Evolutionary conservation across 1,140 invertebrate genomes (phyloP).

Genomic region (Papilio glaucus): DNA sequence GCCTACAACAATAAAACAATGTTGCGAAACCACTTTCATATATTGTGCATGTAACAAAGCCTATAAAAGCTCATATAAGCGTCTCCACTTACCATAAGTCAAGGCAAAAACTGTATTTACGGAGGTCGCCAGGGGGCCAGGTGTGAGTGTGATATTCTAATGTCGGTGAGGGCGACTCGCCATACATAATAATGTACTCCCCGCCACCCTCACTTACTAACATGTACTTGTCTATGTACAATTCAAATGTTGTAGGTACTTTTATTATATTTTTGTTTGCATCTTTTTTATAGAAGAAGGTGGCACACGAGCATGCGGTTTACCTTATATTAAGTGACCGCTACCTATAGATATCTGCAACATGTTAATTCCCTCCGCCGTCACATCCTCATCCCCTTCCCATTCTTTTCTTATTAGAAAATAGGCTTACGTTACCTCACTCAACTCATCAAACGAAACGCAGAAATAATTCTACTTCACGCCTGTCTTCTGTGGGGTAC

Average conservation of each 20-base stretch:
- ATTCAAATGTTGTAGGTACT: conserved; percentile 27
- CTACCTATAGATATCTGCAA: too few species aligned
- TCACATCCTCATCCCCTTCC: too few species aligned
- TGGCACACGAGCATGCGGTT: too few species aligned
- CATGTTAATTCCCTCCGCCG: too few species aligned
- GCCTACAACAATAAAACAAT: conserved; percentile 8
- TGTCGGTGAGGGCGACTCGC: conserved; percentile 66
- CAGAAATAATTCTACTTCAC: too few species aligned
- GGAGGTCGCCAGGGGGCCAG: conserved; percentile 54
- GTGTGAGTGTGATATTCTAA: conserved; percentile 75
- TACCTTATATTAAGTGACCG: too few species aligned
- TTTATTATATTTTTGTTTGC: not conserved
- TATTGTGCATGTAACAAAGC: conserved; percentile 30
- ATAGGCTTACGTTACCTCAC: too few species aligned
- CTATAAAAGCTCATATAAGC: conserved; percentile 29
- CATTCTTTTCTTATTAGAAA: too few species aligned
- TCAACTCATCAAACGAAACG: too few species aligned
- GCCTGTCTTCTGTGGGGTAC: too few species aligned
- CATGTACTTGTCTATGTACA: conserved; percentile 35
- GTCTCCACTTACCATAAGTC: conserved; percentile 49
- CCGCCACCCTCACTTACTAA: conserved; percentile 41
- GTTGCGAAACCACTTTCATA: conserved; percentile 5
- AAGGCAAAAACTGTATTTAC: conserved; percentile 66
- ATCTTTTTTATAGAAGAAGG: too few species aligned
- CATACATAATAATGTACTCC: conserved; percentile 74